Conservation (phyloP, 2,888 invertebrate genomes). For the Hylaea fasciaria region DNA sequence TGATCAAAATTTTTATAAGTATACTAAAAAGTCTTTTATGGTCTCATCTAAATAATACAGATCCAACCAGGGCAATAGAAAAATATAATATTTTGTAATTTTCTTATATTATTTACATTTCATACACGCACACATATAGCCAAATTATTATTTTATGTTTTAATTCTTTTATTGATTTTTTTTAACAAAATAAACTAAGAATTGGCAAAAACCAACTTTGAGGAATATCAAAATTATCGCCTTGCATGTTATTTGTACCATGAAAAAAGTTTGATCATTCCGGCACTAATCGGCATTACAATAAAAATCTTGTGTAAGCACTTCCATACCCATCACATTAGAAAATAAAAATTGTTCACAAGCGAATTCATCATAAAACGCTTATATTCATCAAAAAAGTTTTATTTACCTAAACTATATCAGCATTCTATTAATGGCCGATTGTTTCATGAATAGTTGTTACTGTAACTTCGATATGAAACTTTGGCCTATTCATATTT, state of each 20-base stretch:
- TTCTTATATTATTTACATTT: too few relatives aligned
- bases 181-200: not conserved
- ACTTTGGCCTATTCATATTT: too few relatives aligned
- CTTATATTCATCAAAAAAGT: not conserved
- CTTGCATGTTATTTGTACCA: constrained; percentile 59
- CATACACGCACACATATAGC: constrained; percentile 36
- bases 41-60: too few relatives aligned
- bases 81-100: too few relatives aligned
- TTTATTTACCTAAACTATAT: not conserved
- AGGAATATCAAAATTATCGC: constrained; percentile 56
- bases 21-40: not conserved
- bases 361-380: not conserved
- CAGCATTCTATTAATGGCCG: too few relatives aligned
- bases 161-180: constrained; percentile 22
- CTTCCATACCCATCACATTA: not conserved
- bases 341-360: not conserved
- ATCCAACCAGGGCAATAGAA: too few relatives aligned
- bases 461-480: too few relatives aligned
- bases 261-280: constrained; percentile 28
- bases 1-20: constrained; percentile 28
- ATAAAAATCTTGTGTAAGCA: not conserved
- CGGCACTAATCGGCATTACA: constrained; percentile 6
- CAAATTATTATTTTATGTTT: constrained; percentile 53
- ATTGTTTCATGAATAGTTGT: too few relatives aligned
- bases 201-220: constrained; percentile 69